Conservation (phyloP, 2,797 vertebrate genomes). For the Pogoniulus pusillus region DNA sequence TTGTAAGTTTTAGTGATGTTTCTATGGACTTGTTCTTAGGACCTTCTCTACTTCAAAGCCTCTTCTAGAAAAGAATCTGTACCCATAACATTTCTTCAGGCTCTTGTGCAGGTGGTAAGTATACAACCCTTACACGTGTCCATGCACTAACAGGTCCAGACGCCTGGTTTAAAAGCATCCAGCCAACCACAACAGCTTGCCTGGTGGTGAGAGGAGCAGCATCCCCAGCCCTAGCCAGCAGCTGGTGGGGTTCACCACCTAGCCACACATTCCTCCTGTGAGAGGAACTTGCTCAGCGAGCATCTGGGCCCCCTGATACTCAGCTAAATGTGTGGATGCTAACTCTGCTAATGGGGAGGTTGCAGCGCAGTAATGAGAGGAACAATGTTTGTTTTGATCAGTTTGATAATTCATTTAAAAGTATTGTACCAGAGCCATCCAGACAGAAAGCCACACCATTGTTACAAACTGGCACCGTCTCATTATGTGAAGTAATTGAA, state of each 20-base stretch:
- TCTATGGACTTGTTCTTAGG: background rate
- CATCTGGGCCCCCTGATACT: background rate
- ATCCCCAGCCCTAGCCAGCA: background rate
- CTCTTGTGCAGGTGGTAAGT: background rate
- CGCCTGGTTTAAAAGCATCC: background rate
- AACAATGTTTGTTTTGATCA: slow-evolving; percentile 24
- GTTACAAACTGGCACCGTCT: slow-evolving; percentile 27
- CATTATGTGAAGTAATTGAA: slow-evolving; percentile 35
- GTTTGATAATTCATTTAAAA: slow-evolving; percentile 29
- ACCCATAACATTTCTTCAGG: background rate
- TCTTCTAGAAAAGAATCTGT: background rate
- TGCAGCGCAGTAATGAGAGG: background rate
- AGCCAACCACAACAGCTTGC: background rate
- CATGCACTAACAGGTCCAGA: fast-evolving
- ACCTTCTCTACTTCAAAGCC: background rate
- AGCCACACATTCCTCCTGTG: background rate
- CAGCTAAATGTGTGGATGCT: background rate
- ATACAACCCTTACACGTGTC: fast-evolving
- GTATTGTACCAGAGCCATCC: slow-evolving; percentile 15
- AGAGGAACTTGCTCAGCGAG: background rate
- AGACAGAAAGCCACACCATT: slow-evolving; percentile 33
- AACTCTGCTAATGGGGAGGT: background rate
- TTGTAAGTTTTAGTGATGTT: background rate
- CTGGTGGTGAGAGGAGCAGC: background rate
- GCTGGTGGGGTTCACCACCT: background rate